Evolutionary conservation across 2,113 vertebrate species (phyloP), one percentile per base, ranked within the genome.

Genomic region (Dendrocopos noguchii): DNA sequence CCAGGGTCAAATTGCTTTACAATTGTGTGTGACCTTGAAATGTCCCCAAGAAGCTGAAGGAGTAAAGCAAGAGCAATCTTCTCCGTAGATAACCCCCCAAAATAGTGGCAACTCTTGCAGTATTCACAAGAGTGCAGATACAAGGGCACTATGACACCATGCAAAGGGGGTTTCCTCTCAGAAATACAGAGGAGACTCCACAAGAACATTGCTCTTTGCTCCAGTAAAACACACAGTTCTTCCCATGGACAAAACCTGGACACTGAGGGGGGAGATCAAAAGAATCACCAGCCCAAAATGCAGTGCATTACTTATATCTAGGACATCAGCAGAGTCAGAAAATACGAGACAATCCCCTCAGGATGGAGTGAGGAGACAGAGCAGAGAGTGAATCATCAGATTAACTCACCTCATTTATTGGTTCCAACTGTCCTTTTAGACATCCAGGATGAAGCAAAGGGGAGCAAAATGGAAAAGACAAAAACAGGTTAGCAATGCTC

Each of bases 341-440:
- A 93, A 91, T 29, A 76, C 68, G n/a, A 96, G 84, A 87, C 94
- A 88, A 95, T 90, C 90, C 89, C 90, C 92, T 93, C 84, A 87
- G 88, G 90, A 97, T 53, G 71, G 65, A 91, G 76, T 12, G 52
- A 89, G 89, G 91, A 96, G 93, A 94, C 74, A 88, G 71, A 94
- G 73, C 10, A 0, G 44, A 71, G 95, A 92, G 94, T 84, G 90
- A 94, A 96, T 95, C 95, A 96, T 84, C 76, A 66, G 75, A 97
- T 98, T 91, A 96, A 97, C 98, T 97, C 98, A 99, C 98, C 98
- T 99, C 98, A 87, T 98, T 98, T 97, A 98, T 98, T 95, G 98
- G 98, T 97, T 99, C 98, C 98, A 99, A 96, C 98, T 99, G 98
- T 98, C 98, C 98, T 99, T 99, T 99, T 98, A 98, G 97, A 98